Percentiles rank a stretch among this genome's conserved stretches.
These are phyloP conservation scores for Enteromius fasciolatus DNA, from an alignment of 2,797 vertebrate genomes.

Conservation along the genomic window DNA sequence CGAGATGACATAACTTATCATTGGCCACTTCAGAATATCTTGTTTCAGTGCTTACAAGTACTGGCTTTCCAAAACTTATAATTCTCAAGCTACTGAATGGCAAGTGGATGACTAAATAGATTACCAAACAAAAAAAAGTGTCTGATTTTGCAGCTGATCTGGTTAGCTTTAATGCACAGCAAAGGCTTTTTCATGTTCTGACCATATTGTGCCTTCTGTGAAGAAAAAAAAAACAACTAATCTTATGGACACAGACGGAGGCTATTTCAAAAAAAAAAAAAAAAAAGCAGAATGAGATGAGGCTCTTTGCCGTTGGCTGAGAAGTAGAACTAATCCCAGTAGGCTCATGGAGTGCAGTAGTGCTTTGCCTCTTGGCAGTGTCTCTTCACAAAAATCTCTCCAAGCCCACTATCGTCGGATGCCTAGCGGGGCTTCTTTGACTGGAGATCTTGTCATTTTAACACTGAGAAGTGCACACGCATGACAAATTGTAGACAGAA, in stretches of 20 bases:
- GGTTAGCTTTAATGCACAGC: slow-evolving; percentile 65
- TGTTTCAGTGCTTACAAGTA: slow-evolving; percentile 34
- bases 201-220: slow-evolving; percentile 74
- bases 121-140: slow-evolving; percentile 20
- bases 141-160: slow-evolving; percentile 53
- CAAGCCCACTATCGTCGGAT: slow-evolving; percentile 70
- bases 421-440: slow-evolving; percentile 86
- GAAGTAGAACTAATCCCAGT: slow-evolving; percentile 77
- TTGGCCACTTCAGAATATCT: slow-evolving; percentile 58
- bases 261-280: slow-evolving; percentile 68
- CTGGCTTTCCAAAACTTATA: slow-evolving; percentile 39
- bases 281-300: slow-evolving; percentile 48
- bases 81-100: slow-evolving; percentile 26
- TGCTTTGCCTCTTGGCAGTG: slow-evolving; percentile 82
- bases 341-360: slow-evolving; percentile 79
- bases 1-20: slow-evolving; percentile 45
- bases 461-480: slow-evolving; percentile 91
- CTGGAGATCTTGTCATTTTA: slow-evolving; percentile 89
- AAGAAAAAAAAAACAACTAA: slow-evolving; percentile 46
- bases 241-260: slow-evolving; percentile 70
- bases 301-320: slow-evolving; percentile 77
- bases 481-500: slow-evolving; percentile 90
- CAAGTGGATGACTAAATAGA: slow-evolving; percentile 30
- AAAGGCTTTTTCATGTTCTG: slow-evolving; percentile 75
- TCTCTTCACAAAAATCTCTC: slow-evolving; percentile 81